Conservation (phyloP, 2,888 invertebrate species). For the Aleiodes leptofemur region DNA sequence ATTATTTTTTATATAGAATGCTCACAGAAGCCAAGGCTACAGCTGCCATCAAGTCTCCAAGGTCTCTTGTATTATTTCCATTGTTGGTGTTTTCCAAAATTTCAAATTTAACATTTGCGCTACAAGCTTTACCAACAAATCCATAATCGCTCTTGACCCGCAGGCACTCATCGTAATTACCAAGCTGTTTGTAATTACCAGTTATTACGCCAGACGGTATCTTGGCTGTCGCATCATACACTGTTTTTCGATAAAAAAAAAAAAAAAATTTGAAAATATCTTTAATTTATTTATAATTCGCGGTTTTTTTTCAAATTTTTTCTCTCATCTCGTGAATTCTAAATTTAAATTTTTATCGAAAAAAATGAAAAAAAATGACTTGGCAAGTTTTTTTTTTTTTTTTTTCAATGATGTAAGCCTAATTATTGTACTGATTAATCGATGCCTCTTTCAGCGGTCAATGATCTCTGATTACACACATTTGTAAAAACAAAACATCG, state of each 20-base stretch:
- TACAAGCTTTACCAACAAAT: slow-evolving; percentile 82
- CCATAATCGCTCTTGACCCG: slow-evolving; percentile 74
- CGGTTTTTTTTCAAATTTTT: background rate
- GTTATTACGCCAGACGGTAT: slow-evolving; percentile 82
- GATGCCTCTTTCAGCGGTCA: slow-evolving; percentile 13
- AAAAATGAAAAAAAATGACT: too few relatives aligned
- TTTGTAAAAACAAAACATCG: background rate
- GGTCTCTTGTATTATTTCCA: slow-evolving; percentile 51
- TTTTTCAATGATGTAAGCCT: slow-evolving; percentile 9
- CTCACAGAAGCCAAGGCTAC: slow-evolving; percentile 65
- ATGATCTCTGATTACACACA: slow-evolving; percentile 4
- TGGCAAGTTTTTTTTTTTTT: too few relatives aligned
- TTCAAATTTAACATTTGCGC: slow-evolving; percentile 77
- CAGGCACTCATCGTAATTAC: slow-evolving; percentile 86
- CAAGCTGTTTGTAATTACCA: slow-evolving; percentile 83
- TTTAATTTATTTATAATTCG: background rate
- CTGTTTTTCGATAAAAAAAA: slow-evolving; percentile 73
- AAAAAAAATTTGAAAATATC: slow-evolving; percentile 42
- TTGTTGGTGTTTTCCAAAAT: slow-evolving; percentile 50
- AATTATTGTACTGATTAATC: slow-evolving; percentile 19
- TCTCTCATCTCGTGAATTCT: background rate
- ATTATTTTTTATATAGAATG: slow-evolving; percentile 10
- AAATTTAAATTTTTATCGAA: too few relatives aligned
- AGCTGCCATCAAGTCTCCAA: slow-evolving; percentile 62
- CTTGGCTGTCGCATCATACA: slow-evolving; percentile 87